Evolutionary conservation across 2,888 invertebrate genomes (phyloP), one percentile per base, ranked within the genome.

Genomic region (Ormyrus labotus): DNA sequence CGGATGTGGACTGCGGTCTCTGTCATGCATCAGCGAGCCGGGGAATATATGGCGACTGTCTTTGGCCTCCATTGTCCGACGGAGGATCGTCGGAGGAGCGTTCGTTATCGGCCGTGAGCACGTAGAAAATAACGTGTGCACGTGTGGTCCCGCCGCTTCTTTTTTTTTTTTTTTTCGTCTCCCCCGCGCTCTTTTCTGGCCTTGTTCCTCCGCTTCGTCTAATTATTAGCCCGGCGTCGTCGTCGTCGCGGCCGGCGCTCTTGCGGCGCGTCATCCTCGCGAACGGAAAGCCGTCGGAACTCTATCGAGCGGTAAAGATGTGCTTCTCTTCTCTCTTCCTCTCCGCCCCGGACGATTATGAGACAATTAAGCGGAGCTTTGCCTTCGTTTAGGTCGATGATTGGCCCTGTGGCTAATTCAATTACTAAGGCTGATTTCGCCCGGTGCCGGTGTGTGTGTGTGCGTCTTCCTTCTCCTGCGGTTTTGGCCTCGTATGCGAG

Each of bases 1-100:
- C 90, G 90, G 90, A 90, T 90, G 90, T 89, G 90, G 89, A 90
- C 87, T 90, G 90, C 88, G 90, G 90, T 90, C 89, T 88, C 84
- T 89, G 89, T 88, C 89, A 90, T 89, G 90, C 90, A 90, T 88
- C 90, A 87, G 85, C 87, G 87, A 58, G 67, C 19, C 63, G n/a
- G 45, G 7, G 9, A 19, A 2, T 84, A 81, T 85, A 76, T 83
- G 81, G 78, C 72, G 69, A 68, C 19, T 7, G 10, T 71, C 51
- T 57, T 61, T 11, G 10, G 63, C 9, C 11, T 34, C 58, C 58
- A 61, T 68, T 67, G 65, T 73, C 45, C 67, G 74, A 61, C 47
- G 71, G 61, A 76, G 61, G 65, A 34, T 34, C 34, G 34, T 34
- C 34, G 34, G 34, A 34, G 55, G 50, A 71, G 60, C 68, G 13